Conservation (phyloP, 2,797 vertebrate genomes). For the Spondyliosoma cantharus region DNA sequence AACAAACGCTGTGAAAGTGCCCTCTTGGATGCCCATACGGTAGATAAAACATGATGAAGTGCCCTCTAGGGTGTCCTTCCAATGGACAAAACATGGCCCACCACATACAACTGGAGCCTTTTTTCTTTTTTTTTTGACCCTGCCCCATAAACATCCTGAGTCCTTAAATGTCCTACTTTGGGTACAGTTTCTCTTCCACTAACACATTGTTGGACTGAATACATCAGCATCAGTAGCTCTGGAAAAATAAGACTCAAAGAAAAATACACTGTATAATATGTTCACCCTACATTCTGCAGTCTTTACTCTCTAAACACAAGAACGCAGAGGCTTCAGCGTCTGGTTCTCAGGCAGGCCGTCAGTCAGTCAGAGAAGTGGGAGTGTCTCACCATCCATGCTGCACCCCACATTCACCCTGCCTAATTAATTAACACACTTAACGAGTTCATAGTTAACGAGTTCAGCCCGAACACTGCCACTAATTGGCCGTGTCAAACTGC, state of each 20-base stretch:
- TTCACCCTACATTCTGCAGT: neutral
- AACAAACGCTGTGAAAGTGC: too few relatives aligned
- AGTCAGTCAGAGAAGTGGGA: slow-evolving; percentile 30
- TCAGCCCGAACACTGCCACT: slow-evolving; percentile 59
- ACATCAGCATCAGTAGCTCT: neutral
- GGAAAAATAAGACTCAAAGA: too few relatives aligned
- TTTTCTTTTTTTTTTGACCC: too few relatives aligned
- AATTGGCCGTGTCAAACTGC: slow-evolving; percentile 71
- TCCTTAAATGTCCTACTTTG: neutral
- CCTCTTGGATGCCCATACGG: too few relatives aligned
- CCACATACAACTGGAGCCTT: too few relatives aligned
- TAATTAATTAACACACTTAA: slow-evolving; percentile 77
- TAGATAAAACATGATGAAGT: too few relatives aligned
- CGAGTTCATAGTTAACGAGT: slow-evolving; percentile 63
- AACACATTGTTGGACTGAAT: neutral
- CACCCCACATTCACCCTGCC: slow-evolving; percentile 46
- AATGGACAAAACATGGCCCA: too few relatives aligned
- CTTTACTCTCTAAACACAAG: neutral
- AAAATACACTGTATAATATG: neutral
- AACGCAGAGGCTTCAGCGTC: neutral
- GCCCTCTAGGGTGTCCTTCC: too few relatives aligned
- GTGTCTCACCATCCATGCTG: slow-evolving; percentile 4
- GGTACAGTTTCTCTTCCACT: neutral
- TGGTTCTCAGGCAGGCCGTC: slow-evolving; percentile 26
- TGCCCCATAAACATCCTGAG: too few relatives aligned